Base-by-base conservation (phyloP, 2,888 invertebrate species). In the Steromphala cineraria region DNA sequence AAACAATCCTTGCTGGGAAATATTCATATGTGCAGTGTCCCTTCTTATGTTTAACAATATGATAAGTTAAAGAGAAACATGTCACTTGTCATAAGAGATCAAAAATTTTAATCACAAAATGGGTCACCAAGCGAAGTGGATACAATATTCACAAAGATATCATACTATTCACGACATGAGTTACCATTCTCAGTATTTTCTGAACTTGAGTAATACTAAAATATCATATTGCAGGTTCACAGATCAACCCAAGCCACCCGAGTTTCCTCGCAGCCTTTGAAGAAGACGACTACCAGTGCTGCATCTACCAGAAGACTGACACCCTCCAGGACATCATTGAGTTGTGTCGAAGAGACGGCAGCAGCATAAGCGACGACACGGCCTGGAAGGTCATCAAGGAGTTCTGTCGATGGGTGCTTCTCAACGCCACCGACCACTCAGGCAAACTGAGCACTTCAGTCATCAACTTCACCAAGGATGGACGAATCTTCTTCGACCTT, bases 311-410 rank as follows among this genome's bases (percentile, higher is more conserved):
- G n/a, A 80, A 78, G 28, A 84, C 83, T 8, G 81, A 84, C 76
- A 83, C 85, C 3, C 81, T 89, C 4, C 52, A 80, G 2, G 86
- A 87, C 28, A 67, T 82, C 1, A 84, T 89, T 1, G 21, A 80
- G 28, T 53, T 80, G 28, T 81, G 80, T 36, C 86, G 79, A 17
- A 28, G 75, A 10, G 67, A 83, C 3, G 80, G 81, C 21, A 78
- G 77, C 1, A 36, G 52, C 15, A 79, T 89, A 28, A 78, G 84
- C 8, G 84, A 85, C 17, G 75, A 75, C 13, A 81, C 85, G 36
- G 84, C 87, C 21, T 87, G 87, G 88, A 74, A 82, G 76, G 80
- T 85, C 8, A 77, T 86, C 15, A 53, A 71, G 2, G 71, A 80
- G 10, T 36, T 87, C 15, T 78, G 84, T 7, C 40, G 82, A 4